Percentiles rank a stretch among this genome's conserved stretches.
Conservation (phyloP, 2,113 vertebrate genomes). For the Gymnobelideus leadbeateri region DNA sequence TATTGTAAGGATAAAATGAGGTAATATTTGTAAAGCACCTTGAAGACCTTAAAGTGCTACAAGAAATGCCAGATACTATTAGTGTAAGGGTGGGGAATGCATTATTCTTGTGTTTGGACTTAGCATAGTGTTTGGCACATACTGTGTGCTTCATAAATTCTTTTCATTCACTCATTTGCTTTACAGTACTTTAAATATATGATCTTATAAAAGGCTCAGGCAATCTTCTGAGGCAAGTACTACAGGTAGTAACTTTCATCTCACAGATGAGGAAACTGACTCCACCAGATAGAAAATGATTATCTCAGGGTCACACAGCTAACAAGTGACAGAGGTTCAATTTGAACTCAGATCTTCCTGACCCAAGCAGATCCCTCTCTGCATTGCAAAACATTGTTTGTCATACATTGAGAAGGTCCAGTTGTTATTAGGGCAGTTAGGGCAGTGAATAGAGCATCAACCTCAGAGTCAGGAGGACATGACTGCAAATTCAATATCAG, state of each 20-base stretch:
- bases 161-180: background rate
- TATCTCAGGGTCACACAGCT: background rate
- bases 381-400: background rate
- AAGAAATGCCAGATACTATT: background rate
- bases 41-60: background rate
- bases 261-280: conserved; percentile 13
- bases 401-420: background rate
- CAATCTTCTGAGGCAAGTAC: conserved; percentile 1
- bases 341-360: background rate
- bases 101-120: background rate
- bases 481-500: background rate
- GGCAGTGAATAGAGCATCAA: background rate
- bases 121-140: background rate
- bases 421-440: background rate
- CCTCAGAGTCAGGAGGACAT: background rate
- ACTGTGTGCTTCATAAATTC: background rate
- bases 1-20: background rate
- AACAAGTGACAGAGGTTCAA: background rate
- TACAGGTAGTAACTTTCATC: background rate
- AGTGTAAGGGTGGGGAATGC: background rate
- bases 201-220: conserved; percentile 28
- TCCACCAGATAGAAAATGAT: background rate
- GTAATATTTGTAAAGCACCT: background rate
- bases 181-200: conserved; percentile 16
- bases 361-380: background rate